Percentiles rank a stretch among this genome's conserved stretches.
These are phyloP conservation scores for Stichodactyla helianthus DNA, from an alignment of 64 coral and sea anemone species.

Conservation along the genomic window DNA sequence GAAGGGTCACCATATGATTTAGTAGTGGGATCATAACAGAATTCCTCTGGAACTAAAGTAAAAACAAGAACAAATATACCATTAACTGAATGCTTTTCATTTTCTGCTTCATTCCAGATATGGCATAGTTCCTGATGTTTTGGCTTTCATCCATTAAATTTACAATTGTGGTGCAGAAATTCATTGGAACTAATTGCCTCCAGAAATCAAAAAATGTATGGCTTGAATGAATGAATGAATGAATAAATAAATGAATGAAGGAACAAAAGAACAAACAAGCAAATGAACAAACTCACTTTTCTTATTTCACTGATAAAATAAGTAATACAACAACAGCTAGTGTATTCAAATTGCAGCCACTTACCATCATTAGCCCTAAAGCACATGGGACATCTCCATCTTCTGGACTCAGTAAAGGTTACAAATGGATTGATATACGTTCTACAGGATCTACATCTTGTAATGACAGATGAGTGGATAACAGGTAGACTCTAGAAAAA, in stretches of 20 bases:
- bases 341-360: background rate
- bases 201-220: too few species aligned
- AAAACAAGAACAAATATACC: background rate
- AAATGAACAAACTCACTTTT: too few species aligned
- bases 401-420: constrained; percentile 81
- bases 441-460: constrained; percentile 97
- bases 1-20: constrained; percentile 88
- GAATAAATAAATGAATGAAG: too few species aligned
- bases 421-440: constrained; percentile 99
- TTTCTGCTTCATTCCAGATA: too few species aligned
- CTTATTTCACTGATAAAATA: too few species aligned
- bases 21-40: constrained; percentile 90
- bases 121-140: background rate
- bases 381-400: constrained; percentile 94
- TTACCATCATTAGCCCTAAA: constrained; percentile 97
- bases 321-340: too few species aligned
- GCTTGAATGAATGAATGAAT: too few species aligned
- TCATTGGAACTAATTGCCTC: too few species aligned
- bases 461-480: constrained; percentile 91
- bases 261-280: too few species aligned
- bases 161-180: background rate
- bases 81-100: background rate
- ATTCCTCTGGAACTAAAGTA: constrained; percentile 88
- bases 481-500: constrained; percentile 77
- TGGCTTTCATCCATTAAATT: background rate